Base-by-base conservation (phyloP, 1,140 invertebrate genomes). In the Elysia chlorotica region DNA sequence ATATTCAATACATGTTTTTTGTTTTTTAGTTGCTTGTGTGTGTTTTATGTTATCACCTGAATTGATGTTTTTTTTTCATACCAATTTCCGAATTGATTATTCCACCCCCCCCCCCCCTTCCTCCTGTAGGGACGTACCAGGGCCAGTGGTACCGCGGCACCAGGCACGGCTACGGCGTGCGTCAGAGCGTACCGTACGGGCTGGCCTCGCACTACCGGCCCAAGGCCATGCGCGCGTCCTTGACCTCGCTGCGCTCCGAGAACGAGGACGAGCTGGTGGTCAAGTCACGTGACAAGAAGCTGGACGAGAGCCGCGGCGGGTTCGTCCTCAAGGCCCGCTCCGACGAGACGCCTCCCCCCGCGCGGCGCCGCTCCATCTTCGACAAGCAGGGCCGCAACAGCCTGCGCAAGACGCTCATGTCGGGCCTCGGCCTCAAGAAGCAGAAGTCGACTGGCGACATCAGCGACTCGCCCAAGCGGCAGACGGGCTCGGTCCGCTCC, bases 91-190 rank as follows among this genome's bases (percentile, higher is more conserved):
- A n/a, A n/a, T n/a, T n/a, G n/a, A n/a, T n/a, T n/a, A n/a, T n/a
- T n/a, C n/a, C n/a, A n/a, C n/a, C n/a, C n/a, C n/a, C n/a, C n/a
- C n/a, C n/a, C n/a, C n/a, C 17, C 23, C 2, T 78, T 48, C 82
- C 31, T 80, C 66, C 90, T 91, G 6, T 90, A 99, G 97, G 97
- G 72, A 98, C 96, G 71, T 99, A 98, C 89, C 96, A 99, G 89
- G 98, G 98, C 74, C 98, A 99, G 92, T 99, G 98, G 98, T 91
- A 97, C 83, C 92, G 96, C 70, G 98, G 98, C 0, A 95, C 98
- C 91, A 91, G 98, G 38, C 97, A 99, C 85, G 98, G 98, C 2
- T 99, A 99, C 85, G 98, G 98, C 6, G 96, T 99, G 28, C 91
- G 98, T 41, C 94, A 94, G 62, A 98, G 96, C 81, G 97, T 98